phyloP scores from a whole-genome alignment of 1,140 invertebrate genomes.

The Pollicipes pollicipes region DNA sequence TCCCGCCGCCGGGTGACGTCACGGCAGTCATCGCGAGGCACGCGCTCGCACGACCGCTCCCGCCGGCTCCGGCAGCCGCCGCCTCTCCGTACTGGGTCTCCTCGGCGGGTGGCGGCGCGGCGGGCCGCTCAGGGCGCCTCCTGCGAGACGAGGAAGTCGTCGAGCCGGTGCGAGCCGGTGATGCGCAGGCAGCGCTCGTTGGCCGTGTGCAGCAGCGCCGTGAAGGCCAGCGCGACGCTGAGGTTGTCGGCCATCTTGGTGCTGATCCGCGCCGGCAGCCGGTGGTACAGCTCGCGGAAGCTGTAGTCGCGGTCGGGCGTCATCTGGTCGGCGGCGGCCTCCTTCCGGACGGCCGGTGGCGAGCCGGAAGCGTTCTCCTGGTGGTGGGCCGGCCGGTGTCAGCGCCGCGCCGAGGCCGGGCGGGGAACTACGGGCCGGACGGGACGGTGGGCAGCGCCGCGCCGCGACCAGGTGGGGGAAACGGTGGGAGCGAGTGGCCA shows the following conservation, averaged over 20 bases:
- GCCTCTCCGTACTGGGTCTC: no score
- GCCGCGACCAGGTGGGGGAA: no score
- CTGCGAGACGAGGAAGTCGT: neutral
- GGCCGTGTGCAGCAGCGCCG: slow-evolving; percentile 55
- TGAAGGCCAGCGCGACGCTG: slow-evolving; percentile 51
- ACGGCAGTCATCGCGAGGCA: no score
- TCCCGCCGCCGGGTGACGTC: no score
- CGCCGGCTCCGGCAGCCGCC: no score
- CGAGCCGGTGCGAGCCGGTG: neutral
- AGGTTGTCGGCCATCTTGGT: slow-evolving; percentile 45
- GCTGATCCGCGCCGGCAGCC: slow-evolving; percentile 38
- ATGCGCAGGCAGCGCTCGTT: slow-evolving; percentile 43
- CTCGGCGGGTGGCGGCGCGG: no score
- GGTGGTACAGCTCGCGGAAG: slow-evolving; percentile 37
- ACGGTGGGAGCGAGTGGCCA: no score
- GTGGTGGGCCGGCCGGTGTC: no score
- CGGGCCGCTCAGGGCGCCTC: neutral
- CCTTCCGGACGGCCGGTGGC: neutral
- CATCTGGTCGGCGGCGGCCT: slow-evolving; percentile 8
- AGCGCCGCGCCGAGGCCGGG: no score
- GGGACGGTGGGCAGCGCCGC: no score
- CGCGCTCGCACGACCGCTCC: no score
- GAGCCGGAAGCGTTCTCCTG: neutral
- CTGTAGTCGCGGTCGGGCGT: slow-evolving; percentile 7
- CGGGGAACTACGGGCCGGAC: no score